A percentile compares a stretch with the other conserved stretches of the same genome.
Conservation (phyloP, 2,797 vertebrate genomes). For the Spinibarbus caldwelli region DNA sequence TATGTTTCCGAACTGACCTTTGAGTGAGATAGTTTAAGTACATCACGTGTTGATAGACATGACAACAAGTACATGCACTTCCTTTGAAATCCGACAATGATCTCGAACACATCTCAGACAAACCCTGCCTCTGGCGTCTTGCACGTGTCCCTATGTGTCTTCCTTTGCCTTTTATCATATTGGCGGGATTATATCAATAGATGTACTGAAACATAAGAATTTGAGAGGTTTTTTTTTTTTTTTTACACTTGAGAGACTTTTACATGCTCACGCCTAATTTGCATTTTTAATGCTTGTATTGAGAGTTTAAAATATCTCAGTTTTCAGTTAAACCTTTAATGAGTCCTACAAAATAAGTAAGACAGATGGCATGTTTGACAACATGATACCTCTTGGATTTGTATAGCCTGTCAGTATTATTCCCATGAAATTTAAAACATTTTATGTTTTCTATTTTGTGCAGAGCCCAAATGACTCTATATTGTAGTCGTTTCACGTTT, state of each 20-base stretch:
- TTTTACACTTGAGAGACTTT: too few relatives aligned
- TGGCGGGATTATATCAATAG: background rate
- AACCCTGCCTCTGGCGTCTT: background rate
- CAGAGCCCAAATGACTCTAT: constrained; percentile 14
- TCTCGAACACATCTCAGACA: too few relatives aligned
- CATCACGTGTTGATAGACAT: constrained; percentile 21
- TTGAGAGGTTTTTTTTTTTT: background rate
- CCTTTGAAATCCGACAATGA: too few relatives aligned
- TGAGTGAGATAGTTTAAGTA: constrained; percentile 11
- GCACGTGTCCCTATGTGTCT: background rate
- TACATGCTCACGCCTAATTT: background rate
- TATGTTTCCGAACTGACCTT: constrained; percentile 3
- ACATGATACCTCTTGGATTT: background rate
- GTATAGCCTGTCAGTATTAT: background rate
- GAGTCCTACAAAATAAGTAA: background rate
- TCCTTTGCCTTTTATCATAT: background rate
- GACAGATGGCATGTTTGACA: background rate
- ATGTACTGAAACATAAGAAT: background rate
- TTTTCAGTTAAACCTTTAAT: background rate
- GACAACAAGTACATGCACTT: background rate
- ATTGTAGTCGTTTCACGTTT: constrained; percentile 53
- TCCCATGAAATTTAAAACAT: background rate
- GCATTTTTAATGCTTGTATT: background rate
- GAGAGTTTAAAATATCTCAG: background rate
- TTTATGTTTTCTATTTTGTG: background rate